phyloP scores from a whole-genome alignment of 2,113 vertebrate species.

The Percina caprodes region DNA sequence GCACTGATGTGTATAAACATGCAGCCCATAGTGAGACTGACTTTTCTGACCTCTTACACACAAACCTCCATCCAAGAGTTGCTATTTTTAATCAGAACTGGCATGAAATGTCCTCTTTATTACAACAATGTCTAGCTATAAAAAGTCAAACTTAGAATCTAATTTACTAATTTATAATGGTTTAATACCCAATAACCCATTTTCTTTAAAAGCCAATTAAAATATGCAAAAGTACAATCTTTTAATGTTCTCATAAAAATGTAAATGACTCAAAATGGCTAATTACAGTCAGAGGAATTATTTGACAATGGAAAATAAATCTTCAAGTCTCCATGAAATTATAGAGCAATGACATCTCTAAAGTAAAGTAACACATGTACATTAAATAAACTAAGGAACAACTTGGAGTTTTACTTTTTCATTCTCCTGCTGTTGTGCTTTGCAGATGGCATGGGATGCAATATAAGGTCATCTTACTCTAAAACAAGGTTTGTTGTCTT shows the following conservation, averaged over 20 bases:
- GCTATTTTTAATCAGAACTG: slow-evolving; percentile 59
- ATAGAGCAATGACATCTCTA: slow-evolving; percentile 49
- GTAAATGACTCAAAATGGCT: slow-evolving; percentile 75
- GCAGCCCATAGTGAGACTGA: slow-evolving; percentile 51
- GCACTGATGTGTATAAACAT: slow-evolving; percentile 68
- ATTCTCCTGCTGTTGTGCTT: slow-evolving; percentile 22
- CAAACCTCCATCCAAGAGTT: slow-evolving; percentile 44
- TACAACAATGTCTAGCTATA: slow-evolving; percentile 62
- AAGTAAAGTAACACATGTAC: slow-evolving; percentile 12
- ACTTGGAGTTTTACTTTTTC: slow-evolving; percentile 7
- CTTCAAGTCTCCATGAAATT: slow-evolving; percentile 37
- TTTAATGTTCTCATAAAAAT: slow-evolving; percentile 84
- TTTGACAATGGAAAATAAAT: slow-evolving; percentile 69
- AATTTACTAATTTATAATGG: slow-evolving; percentile 78
- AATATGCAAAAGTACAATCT: slow-evolving; percentile 73
- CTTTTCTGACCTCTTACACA: slow-evolving; percentile 58
- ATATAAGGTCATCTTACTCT: slow-evolving; percentile 22
- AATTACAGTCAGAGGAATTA: slow-evolving; percentile 63
- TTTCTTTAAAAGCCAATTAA: slow-evolving; percentile 79
- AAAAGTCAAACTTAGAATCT: slow-evolving; percentile 74
- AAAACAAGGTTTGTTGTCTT: slow-evolving; percentile 34
- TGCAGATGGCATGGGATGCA: slow-evolving; percentile 34
- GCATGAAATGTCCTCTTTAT: slow-evolving; percentile 71
- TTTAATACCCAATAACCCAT: slow-evolving; percentile 64
- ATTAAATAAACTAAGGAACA: slow-evolving; percentile 4